phyloP scores from a whole-genome alignment of 2,113 vertebrate genomes.

The Hippoglossus stenolepis region DNA sequence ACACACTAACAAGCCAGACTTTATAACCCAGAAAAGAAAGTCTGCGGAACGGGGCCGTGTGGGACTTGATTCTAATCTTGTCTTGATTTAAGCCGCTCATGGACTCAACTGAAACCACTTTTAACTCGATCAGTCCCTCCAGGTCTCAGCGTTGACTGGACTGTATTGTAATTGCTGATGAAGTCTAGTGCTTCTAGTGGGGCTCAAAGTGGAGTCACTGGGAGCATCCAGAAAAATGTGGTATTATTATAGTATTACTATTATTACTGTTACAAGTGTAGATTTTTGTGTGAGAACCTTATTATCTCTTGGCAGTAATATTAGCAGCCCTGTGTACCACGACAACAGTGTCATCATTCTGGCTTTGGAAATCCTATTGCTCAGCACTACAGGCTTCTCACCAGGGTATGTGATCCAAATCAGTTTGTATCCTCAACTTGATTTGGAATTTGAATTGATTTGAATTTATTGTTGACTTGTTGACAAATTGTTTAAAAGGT shows the following conservation, averaged over 20 bases:
- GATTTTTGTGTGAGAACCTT: too few species aligned
- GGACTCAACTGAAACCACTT: slow-evolving; percentile 13
- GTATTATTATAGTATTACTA: too few species aligned
- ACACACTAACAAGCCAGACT: slow-evolving; percentile 15
- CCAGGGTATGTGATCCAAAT: background rate
- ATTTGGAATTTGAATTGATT: too few species aligned
- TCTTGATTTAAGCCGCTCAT: slow-evolving; percentile 21
- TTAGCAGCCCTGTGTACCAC: background rate
- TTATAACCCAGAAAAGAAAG: slow-evolving; percentile 1
- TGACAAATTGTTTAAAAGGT: too few species aligned
- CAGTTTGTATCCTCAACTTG: too few species aligned
- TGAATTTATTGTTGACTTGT: too few species aligned
- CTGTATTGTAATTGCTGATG: background rate
- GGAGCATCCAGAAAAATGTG: background rate
- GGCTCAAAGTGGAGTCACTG: slow-evolving; percentile 1
- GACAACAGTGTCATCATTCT: background rate
- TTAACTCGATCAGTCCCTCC: background rate
- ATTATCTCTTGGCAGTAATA: too few species aligned
- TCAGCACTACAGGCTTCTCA: background rate
- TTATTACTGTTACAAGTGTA: too few species aligned
- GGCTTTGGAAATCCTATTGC: too few species aligned
- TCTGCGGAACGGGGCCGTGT: background rate
- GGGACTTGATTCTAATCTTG: slow-evolving; percentile 23
- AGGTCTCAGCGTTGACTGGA: background rate
- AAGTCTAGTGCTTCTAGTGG: background rate